Evolutionary conservation across 2,113 vertebrate species (phyloP), one percentile per base, ranked within the genome.

Genomic region (Bos javanicus): DNA sequence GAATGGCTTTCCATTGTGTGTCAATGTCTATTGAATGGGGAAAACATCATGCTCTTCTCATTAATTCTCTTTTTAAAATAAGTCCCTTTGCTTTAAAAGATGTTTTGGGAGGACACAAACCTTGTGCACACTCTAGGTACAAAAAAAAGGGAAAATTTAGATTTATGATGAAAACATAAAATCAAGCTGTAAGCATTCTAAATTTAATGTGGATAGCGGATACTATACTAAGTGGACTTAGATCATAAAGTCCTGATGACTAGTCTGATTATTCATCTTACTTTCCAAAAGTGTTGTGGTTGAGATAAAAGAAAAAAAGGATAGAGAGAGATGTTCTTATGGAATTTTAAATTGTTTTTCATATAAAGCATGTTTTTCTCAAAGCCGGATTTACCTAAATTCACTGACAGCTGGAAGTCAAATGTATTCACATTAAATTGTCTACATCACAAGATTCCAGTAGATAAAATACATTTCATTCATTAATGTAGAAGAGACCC

Each of bases 331-430:
- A 25, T 94, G 52, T 23, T 94, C 96, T 96, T 10, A 87, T 92
- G 59, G 59, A 3, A 4, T 81, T 96, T 98, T 84, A 91, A 50
- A 67, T 96, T 92, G 4, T 95, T 98, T 96, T 97, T 96, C 67
- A 95, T 67, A 95, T 78, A 94, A 97, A 97, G 30, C 39, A 95
- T 93, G 50, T 86, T 91, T 96, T 94, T 83, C 52, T 87, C 86
- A 93, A 97, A 97, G 80, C 52, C 90, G 85, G 50, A 97, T 97
- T 98, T 93, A 95, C 81, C 52, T 96, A 87, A 97, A 97, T 89
- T 97, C 83, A 92, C 90, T 83, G 85, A 10, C 89, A 81, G 92
- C 95, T 96, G 59, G 54, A 95, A 67, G 76, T 36, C 52, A 96
- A 97, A 96, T 94, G 6, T 96, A 76, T 97, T 98, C 36, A 91